Base-by-base conservation (phyloP, 2,113 vertebrate species). In the Microcebus griseorufus region DNA sequence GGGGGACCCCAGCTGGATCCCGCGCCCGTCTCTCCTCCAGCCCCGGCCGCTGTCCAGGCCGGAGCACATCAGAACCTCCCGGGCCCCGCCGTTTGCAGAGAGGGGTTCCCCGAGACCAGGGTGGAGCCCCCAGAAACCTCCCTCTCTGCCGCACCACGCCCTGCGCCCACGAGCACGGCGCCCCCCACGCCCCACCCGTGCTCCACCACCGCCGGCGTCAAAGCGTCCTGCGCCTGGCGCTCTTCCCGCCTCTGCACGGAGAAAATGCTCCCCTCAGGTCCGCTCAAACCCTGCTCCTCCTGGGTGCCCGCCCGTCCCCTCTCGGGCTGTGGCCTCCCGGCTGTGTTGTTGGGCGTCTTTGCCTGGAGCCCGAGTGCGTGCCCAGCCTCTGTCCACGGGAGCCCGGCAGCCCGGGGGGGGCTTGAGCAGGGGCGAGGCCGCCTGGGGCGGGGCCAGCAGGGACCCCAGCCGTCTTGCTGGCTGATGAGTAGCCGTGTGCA, bases 141-240 rank as follows among this genome's bases (percentile, higher is more conserved):
- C 6, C 9, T 37, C 16, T 17, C 55, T 58, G 85, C 42, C 22
- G 22, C 32, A 3, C 1, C 3, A 27, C 8, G 5, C 25, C 48
- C 0, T 0, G 6, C 2, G 5, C 48, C 14, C 2, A 2, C 0
- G 3, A 70, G 60, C 16, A 32, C 34, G 22, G 18, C 53, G 20
- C 53, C 53, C 55, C 25, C 11, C 37, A 3, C 16, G 5, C 53
- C 53, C 53, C 53, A 55, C 53, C 55, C 0, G 0, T 0, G 27
- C 0, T 25, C 16, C 16, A 17, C 42, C 6, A 2, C 51, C 11
- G 18, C 9, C 2, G 7, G 6, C 6, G 0, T 12, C 20, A 0
- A 60, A 51, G 27, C 1, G 0, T 20, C 20, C 4, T n/a, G n/a
- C 16, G 13, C 73, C 34, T 6, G 45, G 27, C 25, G 45, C 22